phyloP scores from a whole-genome alignment of 35 echinoderm and acorn worm genomes.

The Nesometra sesokonis region DNA sequence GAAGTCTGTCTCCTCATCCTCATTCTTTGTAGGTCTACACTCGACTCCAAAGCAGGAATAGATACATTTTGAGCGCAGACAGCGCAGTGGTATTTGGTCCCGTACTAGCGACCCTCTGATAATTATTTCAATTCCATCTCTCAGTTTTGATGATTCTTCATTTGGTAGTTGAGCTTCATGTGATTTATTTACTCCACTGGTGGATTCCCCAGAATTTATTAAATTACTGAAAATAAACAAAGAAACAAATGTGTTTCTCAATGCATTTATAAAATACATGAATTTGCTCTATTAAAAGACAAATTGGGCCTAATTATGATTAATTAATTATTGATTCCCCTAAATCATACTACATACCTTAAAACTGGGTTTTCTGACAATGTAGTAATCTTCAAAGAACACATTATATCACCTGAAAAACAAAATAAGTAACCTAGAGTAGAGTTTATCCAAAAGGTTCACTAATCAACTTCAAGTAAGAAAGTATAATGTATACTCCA shows the following conservation, averaged over 20 bases:
- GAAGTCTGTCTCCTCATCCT: neutral
- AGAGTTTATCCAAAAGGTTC: no score
- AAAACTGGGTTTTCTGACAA: neutral
- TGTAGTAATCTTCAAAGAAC: neutral
- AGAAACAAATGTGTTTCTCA: no score
- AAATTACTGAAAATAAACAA: no score
- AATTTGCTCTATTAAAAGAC: no score
- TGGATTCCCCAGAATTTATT: no score
- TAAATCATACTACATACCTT: neutral
- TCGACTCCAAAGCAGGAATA: neutral
- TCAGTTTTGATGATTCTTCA: neutral
- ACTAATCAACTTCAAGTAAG: no score
- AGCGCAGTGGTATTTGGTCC: neutral
- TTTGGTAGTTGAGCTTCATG: neutral
- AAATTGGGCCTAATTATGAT: no score
- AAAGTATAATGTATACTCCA: no score
- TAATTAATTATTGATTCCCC: no score
- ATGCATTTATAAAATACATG: no score
- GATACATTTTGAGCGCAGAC: neutral
- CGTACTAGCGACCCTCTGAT: neutral
- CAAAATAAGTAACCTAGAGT: no score
- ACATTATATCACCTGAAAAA: neutral
- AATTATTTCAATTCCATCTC: neutral
- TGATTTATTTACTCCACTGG: no score
- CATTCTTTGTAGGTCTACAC: neutral